Evolutionary conservation across 2,797 vertebrate genomes (phyloP).

Genomic region (Lithobates pipiens): DNA sequence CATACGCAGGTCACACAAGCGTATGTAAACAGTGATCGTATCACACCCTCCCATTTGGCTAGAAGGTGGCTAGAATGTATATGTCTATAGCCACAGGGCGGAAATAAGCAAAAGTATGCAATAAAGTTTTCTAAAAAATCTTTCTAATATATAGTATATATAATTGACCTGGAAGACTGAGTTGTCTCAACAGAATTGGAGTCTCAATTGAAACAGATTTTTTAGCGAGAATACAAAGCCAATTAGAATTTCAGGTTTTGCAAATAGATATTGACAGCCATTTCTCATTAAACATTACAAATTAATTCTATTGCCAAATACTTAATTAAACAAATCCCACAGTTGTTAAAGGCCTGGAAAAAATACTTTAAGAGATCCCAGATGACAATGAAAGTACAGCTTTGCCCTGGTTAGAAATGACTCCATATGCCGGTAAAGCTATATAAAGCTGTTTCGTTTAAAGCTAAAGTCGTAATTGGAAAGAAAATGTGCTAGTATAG

Average conservation of each 20-base stretch:
- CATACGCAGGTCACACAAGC: no score
- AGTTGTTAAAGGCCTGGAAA: background rate
- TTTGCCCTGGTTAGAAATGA: background rate
- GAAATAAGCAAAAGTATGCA: no score
- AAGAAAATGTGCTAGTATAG: slow-evolving; percentile 25
- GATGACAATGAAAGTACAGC: background rate
- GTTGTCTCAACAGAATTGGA: no score
- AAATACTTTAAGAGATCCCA: background rate
- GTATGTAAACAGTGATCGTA: no score
- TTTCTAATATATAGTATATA: no score
- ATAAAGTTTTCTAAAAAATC: no score
- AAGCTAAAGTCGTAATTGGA: slow-evolving; percentile 49
- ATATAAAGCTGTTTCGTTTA: slow-evolving; percentile 24
- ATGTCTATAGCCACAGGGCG: no score
- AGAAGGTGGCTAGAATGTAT: no score
- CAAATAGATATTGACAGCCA: background rate
- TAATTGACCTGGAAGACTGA: no score
- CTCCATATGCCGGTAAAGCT: background rate
- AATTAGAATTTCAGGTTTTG: background rate
- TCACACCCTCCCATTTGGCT: no score
- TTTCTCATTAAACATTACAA: background rate
- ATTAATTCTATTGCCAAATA: background rate
- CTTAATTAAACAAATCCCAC: background rate
- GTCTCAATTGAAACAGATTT: no score
- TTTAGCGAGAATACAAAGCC: background rate